phyloP scores from a whole-genome alignment of 2,888 invertebrate genomes.

The Hyposoter didymator region DNA sequence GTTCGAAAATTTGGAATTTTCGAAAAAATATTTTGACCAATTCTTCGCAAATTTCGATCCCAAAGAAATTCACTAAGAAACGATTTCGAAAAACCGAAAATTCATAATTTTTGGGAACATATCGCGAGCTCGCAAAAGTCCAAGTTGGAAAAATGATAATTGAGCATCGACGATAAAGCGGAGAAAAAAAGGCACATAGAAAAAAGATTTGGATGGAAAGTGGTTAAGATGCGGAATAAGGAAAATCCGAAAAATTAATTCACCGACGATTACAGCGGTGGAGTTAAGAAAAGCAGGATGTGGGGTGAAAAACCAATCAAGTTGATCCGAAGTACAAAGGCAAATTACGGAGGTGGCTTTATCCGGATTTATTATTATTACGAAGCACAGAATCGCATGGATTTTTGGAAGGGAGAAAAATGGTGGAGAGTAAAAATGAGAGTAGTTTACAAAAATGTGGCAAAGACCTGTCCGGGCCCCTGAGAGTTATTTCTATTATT shows the following conservation, averaged over 20 bases:
- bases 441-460: constrained; percentile 62
- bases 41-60: neutral
- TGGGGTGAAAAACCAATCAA: constrained; percentile 20
- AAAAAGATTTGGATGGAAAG: constrained; percentile 1
- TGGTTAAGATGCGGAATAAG: neutral
- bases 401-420: neutral
- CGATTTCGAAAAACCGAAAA: too few species aligned
- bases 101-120: neutral
- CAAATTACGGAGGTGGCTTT: constrained; percentile 40
- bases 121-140: neutral
- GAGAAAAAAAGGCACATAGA: neutral
- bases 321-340: constrained; percentile 37
- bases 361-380: constrained; percentile 63
- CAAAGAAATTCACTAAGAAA: neutral
- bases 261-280: neutral
- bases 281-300: neutral
- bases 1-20: too few species aligned
- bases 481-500: constrained; percentile 48
- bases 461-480: constrained; percentile 43
- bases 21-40: neutral
- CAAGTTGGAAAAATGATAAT: too few species aligned
- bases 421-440: constrained; percentile 13
- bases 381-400: neutral
- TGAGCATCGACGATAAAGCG: neutral
- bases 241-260: neutral